Evolutionary conservation across 2,113 vertebrate species (phyloP).

Genomic region (Pagrus major): DNA sequence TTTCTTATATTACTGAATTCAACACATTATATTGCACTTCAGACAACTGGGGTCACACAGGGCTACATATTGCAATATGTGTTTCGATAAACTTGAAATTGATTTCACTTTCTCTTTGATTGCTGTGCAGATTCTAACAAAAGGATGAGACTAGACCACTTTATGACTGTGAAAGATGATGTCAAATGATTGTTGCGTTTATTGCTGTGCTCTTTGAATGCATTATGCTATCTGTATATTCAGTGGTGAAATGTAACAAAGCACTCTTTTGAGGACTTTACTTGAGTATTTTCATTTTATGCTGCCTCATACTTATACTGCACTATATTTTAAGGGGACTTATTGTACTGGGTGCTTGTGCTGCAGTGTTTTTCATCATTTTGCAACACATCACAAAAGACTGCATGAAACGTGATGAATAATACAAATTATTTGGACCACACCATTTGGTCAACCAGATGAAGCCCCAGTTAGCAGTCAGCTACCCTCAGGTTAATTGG

Average conservation of each 20-base stretch:
- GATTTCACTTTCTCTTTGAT: neutral
- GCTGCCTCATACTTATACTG: neutral
- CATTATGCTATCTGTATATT: neutral
- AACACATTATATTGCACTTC: conserved; percentile 27
- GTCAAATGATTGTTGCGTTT: conserved; percentile 2
- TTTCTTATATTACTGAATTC: conserved; percentile 38
- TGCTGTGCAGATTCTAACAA: neutral
- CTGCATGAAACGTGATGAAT: no score
- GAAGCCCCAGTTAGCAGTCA: no score
- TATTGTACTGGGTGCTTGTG: no score
- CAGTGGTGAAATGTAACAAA: neutral
- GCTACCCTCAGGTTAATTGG: no score
- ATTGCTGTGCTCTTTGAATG: neutral
- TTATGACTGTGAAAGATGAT: neutral
- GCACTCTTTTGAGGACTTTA: neutral
- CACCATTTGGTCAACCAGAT: no score
- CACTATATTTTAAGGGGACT: no score
- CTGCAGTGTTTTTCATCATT: no score
- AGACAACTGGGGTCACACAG: neutral
- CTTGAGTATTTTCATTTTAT: neutral
- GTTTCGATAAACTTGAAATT: neutral
- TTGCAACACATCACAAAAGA: no score
- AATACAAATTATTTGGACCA: no score
- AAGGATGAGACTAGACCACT: neutral
- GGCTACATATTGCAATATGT: neutral